Evolutionary conservation across 2,113 vertebrate species (phyloP), one percentile per base, ranked within the genome.

Genomic region (Nansenia antarctica): DNA sequence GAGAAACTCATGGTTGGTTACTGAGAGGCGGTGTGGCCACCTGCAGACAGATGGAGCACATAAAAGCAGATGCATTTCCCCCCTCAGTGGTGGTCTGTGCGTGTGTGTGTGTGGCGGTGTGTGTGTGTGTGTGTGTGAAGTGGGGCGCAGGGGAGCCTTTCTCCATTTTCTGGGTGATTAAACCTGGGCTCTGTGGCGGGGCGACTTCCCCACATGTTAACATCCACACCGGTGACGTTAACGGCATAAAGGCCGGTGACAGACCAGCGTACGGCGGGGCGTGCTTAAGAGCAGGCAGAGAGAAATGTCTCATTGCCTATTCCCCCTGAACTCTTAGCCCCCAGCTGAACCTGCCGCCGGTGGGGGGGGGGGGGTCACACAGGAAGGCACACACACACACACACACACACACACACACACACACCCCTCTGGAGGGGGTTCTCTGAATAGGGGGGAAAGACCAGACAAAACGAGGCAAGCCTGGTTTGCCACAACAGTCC

Each of bases 101-200:
- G n/a, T 20, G 29, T 54, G 29, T 15, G 29, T 53, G 63, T 24
- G 47, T 65, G 63, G 32, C 45, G 34, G 68, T 49, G 54, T 39
- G 59, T 60, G 72, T 64, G 63, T 12, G 35, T 20, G 6, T 9
- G 18, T 30, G 45, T 1, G 30, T 62, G 67, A 78, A 86, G 79
- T 82, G 73, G 79, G 81, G 73, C 82, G 74, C 72, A 74, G 49
- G 77, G 69, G 62, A 82, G 74, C 73, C 60, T 77, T 86, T 90
- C 82, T 87, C 85, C 81, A 91, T 90, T 91, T 92, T 90, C 87
- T 88, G 89, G 82, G 57, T 78, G 87, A 92, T 89, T 89, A 83
- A 88, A 79, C 87, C 77, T 82, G 31, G 30, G 67, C 64, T 74
- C 32, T 22, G 69, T 7, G 54, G 45, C 67, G 67, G 76, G 80